Conservation (phyloP, 2,113 vertebrate genomes). For the Alligator mississippiensis region DNA sequence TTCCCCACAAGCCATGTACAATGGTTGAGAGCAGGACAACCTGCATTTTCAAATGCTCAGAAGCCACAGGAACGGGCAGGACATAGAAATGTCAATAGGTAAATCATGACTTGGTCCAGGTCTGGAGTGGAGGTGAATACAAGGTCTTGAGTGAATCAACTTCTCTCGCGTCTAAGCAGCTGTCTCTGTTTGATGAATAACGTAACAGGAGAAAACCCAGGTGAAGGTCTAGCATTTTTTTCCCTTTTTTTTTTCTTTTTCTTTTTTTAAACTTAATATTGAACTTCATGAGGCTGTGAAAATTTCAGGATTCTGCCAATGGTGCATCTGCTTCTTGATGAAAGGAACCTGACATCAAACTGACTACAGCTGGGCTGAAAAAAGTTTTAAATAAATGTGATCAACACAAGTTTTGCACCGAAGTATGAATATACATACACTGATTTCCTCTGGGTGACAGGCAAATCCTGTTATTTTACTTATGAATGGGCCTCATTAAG, state of each 20-base stretch:
- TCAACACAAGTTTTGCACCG: constrained; percentile 58
- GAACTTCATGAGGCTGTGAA: constrained; percentile 29
- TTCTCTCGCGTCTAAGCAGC: not conserved
- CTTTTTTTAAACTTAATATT: constrained; percentile 41
- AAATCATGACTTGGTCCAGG: not conserved
- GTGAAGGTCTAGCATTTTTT: not conserved
- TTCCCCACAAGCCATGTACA: not conserved
- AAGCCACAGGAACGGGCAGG: accelerated
- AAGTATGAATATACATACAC: constrained; percentile 27
- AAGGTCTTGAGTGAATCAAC: not conserved
- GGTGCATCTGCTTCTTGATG: constrained; percentile 59
- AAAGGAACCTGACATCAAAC: constrained; percentile 67
- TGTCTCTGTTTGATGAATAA: not conserved
- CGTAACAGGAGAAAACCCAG: not conserved
- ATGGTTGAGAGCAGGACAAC: no score
- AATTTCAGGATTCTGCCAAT: constrained; percentile 53
- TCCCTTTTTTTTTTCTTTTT: not conserved
- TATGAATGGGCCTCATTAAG: constrained; percentile 53
- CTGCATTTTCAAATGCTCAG: not conserved
- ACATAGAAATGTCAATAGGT: not conserved
- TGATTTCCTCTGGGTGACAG: constrained; percentile 67
- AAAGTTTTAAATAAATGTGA: constrained; percentile 46
- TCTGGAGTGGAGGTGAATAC: not conserved
- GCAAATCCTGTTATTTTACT: constrained; percentile 38
- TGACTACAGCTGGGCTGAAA: constrained; percentile 48